These are phyloP conservation scores for Chorisops tibialis DNA, from an alignment of 2,888 invertebrate genomes.

Conservation along the genomic window DNA sequence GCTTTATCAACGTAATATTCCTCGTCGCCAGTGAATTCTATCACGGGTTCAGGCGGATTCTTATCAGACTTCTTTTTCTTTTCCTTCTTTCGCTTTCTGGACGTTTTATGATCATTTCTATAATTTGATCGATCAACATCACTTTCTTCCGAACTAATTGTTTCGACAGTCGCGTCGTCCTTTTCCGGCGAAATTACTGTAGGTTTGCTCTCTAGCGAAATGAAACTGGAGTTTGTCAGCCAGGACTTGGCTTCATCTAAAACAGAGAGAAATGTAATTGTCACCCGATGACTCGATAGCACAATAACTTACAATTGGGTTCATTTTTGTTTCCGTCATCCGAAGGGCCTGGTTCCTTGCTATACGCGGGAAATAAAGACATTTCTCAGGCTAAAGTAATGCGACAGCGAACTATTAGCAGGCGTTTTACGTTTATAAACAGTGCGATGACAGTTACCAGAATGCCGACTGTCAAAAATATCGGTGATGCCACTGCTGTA, in stretches of 20 bases:
- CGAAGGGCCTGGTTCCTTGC: not conserved
- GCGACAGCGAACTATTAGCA: no score
- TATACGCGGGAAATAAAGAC: slow-evolving; percentile 38
- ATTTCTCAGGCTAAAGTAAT: no score
- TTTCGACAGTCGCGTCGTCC: not conserved
- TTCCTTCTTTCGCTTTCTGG: slow-evolving; percentile 17
- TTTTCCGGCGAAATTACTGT: not conserved
- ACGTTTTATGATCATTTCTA: not conserved
- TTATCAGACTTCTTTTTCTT: not conserved
- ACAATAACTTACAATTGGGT: slow-evolving; percentile 3
- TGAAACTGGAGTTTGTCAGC: slow-evolving; percentile 37
- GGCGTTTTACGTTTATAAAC: not conserved
- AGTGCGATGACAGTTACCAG: not conserved
- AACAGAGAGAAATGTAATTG: not conserved
- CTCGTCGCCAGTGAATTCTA: slow-evolving; percentile 46
- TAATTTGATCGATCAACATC: not conserved
- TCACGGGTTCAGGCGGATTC: not conserved
- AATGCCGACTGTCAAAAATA: not conserved
- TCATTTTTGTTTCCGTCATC: not conserved
- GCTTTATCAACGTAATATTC: slow-evolving; percentile 61
- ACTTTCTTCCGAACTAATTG: not conserved
- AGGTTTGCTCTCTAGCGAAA: not conserved
- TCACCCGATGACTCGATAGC: no score
- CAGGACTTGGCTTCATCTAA: slow-evolving; percentile 28
- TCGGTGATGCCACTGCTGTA: no score